Evolutionary conservation across 2,113 vertebrate species (phyloP).

Genomic region (Sitta europaea): DNA sequence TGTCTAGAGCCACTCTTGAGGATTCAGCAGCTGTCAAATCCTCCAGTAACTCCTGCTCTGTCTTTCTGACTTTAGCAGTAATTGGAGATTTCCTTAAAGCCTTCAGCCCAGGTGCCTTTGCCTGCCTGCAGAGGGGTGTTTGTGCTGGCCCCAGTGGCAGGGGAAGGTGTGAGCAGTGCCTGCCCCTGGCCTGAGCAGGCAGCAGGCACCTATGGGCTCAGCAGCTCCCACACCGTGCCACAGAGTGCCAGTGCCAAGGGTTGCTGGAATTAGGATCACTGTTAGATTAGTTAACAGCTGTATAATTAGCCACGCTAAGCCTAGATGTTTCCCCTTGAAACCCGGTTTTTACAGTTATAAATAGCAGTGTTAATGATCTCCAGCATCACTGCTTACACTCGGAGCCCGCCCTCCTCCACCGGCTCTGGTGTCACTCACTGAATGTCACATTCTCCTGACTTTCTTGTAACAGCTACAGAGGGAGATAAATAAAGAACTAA

Average conservation of each 20-base stretch:
- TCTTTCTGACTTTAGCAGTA: neutral
- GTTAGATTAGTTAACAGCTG: slow-evolving; percentile 48
- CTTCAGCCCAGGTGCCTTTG: neutral
- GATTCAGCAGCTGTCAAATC: neutral
- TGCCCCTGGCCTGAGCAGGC: neutral
- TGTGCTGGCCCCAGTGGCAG: neutral
- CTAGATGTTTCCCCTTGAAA: slow-evolving; percentile 40
- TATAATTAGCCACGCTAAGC: slow-evolving; percentile 22
- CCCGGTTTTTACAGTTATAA: slow-evolving; percentile 26
- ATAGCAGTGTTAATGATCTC: slow-evolving; percentile 54
- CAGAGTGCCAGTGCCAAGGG: neutral
- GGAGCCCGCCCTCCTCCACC: neutral
- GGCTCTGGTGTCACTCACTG: slow-evolving; percentile 22
- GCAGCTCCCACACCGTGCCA: neutral
- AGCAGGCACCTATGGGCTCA: neutral
- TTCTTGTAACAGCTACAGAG: neutral
- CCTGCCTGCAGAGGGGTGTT: neutral
- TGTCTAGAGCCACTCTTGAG: neutral
- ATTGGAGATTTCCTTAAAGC: neutral
- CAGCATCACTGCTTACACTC: slow-evolving; percentile 14
- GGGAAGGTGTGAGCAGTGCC: neutral
- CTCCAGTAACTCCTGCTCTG: neutral
- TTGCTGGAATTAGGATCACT: slow-evolving; percentile 27
- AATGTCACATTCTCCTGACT: slow-evolving; percentile 40
- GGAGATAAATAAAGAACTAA: neutral